phyloP scores from a whole-genome alignment of 2,113 vertebrate species.

The Sapajus apella region DNA sequence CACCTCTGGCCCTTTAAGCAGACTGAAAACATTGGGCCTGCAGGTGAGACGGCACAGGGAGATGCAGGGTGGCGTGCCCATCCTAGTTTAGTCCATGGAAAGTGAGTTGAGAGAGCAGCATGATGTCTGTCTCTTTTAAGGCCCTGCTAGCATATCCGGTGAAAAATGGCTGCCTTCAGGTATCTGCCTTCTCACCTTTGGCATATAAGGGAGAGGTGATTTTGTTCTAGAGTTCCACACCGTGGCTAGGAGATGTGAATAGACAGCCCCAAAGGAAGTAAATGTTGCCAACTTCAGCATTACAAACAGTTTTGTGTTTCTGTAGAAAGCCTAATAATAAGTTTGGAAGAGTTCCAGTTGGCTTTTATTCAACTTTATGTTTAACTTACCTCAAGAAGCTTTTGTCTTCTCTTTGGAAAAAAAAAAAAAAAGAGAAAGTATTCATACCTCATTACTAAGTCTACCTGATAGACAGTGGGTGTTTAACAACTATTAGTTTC shows the following conservation, averaged over 20 bases:
- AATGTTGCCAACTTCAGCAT: background rate
- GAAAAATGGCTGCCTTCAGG: background rate
- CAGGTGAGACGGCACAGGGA: too few species aligned
- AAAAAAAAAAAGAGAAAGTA: background rate
- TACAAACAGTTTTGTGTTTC: background rate
- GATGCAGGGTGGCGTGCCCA: rapidly evolving
- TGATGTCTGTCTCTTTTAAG: background rate
- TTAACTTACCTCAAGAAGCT: slow-evolving; percentile 28
- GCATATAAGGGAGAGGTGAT: background rate
- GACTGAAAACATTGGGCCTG: background rate
- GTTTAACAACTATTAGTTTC: slow-evolving; percentile 16
- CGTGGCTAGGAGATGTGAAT: background rate
- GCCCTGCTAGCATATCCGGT: background rate
- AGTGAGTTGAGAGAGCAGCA: background rate
- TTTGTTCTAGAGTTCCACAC: background rate
- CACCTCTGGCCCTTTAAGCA: background rate
- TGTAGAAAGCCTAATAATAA: slow-evolving; percentile 25
- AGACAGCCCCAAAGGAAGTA: background rate
- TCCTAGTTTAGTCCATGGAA: background rate
- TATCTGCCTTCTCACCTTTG: background rate
- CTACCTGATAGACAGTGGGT: background rate
- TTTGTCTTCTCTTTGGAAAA: slow-evolving; percentile 48
- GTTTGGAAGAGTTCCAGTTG: slow-evolving; percentile 8
- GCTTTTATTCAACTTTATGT: slow-evolving; percentile 36
- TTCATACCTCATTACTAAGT: background rate